Base-by-base conservation (phyloP, 2,113 vertebrate genomes). In the Lanius collurio region DNA sequence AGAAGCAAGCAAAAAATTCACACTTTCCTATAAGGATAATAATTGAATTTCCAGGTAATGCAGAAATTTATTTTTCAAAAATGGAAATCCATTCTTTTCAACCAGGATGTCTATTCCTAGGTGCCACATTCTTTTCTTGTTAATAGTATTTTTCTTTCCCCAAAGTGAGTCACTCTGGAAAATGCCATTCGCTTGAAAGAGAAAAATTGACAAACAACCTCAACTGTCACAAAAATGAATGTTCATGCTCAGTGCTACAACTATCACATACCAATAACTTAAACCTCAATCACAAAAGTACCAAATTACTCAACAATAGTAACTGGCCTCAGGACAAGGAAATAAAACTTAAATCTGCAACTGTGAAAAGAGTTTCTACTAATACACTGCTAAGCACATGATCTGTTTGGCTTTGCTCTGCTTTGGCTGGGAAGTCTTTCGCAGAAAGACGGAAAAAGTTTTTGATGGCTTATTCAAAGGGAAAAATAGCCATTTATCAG, bases 401-500 rank as follows among this genome's bases (percentile, higher is more conserved):
- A 97, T 96, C 93, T 94, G 71, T 73, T 96, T 97, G 97, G 96
- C 95, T 83, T 89, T 65, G 65, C 94, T 94, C 71, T 74, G 57
- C 90, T 96, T 97, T 97, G 97, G 97, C 94, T 84, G 82, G 81
- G 93, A 95, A 92, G 92, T 20, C 81, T 93, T 97, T 95, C 47
- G 22, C 74, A 94, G 93, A 93, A 96, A 93, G 94, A 94, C 31
- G 88, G 87, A 93, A 96, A 97, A 97, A 96, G 97, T 97, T 97
- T 97, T 95, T 95, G 96, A 97, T 97, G 96, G 97, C 96, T 96
- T 95, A 65, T 95, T 97, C 94, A 87, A 97, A 95, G 95, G 97
- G 97, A 98, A 98, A 98, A 98, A 95, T 52, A 94, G 88, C 75
- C 92, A 97, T 97, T 94, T 97, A 97, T 98, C 97, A 97, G 94